Percentiles rank a stretch among this genome's conserved stretches.
phyloP scores from a whole-genome alignment of 2,888 invertebrate species.

The Ichneumoninae sp. region DNA sequence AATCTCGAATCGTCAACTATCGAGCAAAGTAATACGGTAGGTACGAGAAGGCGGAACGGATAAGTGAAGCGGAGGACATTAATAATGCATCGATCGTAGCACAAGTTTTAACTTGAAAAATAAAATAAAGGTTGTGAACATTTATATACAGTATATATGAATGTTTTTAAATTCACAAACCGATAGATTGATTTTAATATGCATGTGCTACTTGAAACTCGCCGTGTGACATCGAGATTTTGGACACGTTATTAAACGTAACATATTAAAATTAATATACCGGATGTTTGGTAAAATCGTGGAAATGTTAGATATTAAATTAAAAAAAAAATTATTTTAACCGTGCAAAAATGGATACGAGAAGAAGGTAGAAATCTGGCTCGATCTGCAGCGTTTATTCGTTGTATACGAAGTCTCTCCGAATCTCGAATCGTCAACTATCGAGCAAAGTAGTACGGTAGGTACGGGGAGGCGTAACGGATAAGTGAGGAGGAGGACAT shows the following conservation, averaged over 20 bases:
- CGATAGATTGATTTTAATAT: too few relatives aligned
- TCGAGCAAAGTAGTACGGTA: conserved; percentile 67
- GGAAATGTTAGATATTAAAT: too few relatives aligned
- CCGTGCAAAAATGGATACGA: not conserved
- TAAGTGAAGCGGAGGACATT: conserved; percentile 72
- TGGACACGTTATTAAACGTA: too few relatives aligned
- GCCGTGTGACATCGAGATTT: too few relatives aligned
- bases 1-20: conserved; percentile 7
- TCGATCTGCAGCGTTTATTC: conserved; percentile 6
- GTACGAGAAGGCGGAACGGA: conserved; percentile 69
- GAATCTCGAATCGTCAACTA: conserved; percentile 6
- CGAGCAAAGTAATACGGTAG: conserved; percentile 67
- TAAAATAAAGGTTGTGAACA: too few relatives aligned
- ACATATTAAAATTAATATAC: too few relatives aligned
- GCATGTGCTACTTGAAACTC: too few relatives aligned
- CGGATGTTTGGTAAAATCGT: too few relatives aligned
- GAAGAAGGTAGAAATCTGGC: conserved; percentile 19
- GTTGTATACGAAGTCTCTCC: not conserved
- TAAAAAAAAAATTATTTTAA: not conserved
- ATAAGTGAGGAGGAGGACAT: conserved; percentile 71
- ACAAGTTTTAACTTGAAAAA: not conserved
- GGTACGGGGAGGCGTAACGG: conserved; percentile 68
- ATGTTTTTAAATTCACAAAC: too few relatives aligned
- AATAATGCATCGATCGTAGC: conserved; percentile 80
- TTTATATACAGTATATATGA: too few relatives aligned